Conservation (phyloP, 1,140 invertebrate species). For the Tenebrio molitor region DNA sequence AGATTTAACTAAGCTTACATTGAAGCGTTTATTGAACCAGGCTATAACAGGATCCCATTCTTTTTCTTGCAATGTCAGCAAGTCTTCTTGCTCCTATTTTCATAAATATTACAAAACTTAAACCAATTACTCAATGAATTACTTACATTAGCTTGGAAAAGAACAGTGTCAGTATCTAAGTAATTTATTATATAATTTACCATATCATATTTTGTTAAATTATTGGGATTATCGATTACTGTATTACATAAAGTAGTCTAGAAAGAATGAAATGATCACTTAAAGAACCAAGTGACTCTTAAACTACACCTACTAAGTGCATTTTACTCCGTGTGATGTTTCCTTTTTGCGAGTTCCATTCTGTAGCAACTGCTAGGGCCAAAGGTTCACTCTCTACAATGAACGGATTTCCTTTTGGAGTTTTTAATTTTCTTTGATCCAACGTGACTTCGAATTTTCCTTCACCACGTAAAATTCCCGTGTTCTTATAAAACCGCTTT, state of each 20-base stretch:
- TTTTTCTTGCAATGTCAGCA: conserved; percentile 81
- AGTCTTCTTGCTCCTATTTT: conserved; percentile 82
- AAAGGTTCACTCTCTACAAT: conserved; percentile 87
- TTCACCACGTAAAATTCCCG: conserved; percentile 74
- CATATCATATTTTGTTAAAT: conserved; percentile 81
- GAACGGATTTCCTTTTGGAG: conserved; percentile 85
- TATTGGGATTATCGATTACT: conserved; percentile 91
- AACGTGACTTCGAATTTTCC: conserved; percentile 81
- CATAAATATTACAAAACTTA: background rate
- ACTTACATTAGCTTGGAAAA: conserved; percentile 82
- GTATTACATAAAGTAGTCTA: conserved; percentile 93
- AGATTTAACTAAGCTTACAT: conserved; percentile 80
- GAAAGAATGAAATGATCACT: conserved; percentile 62
- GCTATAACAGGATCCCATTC: conserved; percentile 91
- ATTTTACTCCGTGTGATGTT: conserved; percentile 84
- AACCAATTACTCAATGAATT: conserved; percentile 13
- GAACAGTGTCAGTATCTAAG: conserved; percentile 89
- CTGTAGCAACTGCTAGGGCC: conserved; percentile 89
- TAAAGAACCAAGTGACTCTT: background rate
- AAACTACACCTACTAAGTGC: conserved; percentile 81
- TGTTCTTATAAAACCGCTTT: conserved; percentile 81
- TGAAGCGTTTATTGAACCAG: conserved; percentile 88
- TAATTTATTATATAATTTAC: conserved; percentile 85
- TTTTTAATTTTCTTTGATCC: conserved; percentile 90
- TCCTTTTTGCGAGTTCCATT: conserved; percentile 92